A percentile compares a stretch with the other conserved stretches of the same genome.
Evolutionary conservation across 2,888 invertebrate species (phyloP).

Genomic region (Furcula furcula): DNA sequence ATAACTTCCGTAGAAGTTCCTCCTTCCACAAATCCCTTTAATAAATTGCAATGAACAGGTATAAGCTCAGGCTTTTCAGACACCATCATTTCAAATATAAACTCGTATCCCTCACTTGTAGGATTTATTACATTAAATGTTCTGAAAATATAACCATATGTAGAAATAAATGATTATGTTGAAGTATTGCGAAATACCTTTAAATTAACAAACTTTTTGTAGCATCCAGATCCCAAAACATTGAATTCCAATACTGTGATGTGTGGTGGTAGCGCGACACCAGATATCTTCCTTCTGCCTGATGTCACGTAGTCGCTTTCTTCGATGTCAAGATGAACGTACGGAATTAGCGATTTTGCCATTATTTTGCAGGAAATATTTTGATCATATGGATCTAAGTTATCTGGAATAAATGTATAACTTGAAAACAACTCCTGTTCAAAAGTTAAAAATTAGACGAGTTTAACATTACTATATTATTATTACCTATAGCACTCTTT

Average conservation of each 20-base stretch:
- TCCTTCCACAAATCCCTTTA: constrained; percentile 81
- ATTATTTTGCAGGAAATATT: constrained; percentile 76
- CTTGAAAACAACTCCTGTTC: too few species aligned
- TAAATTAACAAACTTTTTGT: constrained; percentile 61
- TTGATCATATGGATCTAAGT: constrained; percentile 77
- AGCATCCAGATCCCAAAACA: constrained; percentile 83
- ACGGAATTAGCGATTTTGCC: constrained; percentile 84
- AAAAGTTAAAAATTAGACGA: too few species aligned
- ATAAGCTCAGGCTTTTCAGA: constrained; percentile 64
- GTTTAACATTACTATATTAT: background rate
- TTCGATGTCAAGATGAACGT: constrained; percentile 86
- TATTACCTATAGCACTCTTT: constrained; percentile 62
- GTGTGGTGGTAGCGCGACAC: constrained; percentile 64
- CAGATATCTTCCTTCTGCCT: constrained; percentile 61
- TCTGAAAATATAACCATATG: constrained; percentile 62
- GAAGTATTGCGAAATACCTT: background rate
- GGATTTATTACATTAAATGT: constrained; percentile 85
- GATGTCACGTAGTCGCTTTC: constrained; percentile 83
- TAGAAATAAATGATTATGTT: background rate
- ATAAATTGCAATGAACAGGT: constrained; percentile 81
- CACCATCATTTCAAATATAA: constrained; percentile 79
- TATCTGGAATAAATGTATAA: constrained; percentile 41
- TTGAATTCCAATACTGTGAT: constrained; percentile 84
- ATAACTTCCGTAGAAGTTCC: constrained; percentile 82
- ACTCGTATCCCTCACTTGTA: constrained; percentile 82